phyloP scores from a whole-genome alignment of 2,113 vertebrate genomes.

The Parus major region DNA sequence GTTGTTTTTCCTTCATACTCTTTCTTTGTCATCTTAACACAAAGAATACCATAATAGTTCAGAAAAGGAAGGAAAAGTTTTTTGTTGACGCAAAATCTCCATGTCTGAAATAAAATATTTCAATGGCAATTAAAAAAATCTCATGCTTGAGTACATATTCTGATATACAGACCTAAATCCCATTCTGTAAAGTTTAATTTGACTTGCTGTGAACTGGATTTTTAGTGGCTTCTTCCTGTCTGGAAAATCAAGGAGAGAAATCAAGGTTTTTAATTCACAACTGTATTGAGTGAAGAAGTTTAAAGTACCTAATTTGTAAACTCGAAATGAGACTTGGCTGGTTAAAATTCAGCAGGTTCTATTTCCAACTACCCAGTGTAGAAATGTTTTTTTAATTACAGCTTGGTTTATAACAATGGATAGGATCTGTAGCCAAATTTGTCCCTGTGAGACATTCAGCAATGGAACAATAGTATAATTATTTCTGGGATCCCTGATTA shows the following conservation, averaged over 20 bases:
- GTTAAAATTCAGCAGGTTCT: conserved; percentile 28
- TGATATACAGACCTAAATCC: not conserved
- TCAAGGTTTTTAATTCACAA: not conserved
- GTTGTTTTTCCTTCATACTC: not conserved
- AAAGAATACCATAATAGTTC: not conserved
- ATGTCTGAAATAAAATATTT: not conserved
- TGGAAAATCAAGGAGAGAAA: not conserved
- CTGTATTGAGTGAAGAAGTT: not conserved
- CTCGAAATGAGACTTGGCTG: not conserved
- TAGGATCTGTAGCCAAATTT: conserved; percentile 33
- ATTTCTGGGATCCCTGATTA: conserved; percentile 44
- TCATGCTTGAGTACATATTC: not conserved
- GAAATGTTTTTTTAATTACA: conserved; percentile 42
- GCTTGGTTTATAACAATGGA: conserved; percentile 30
- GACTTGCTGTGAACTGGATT: not conserved
- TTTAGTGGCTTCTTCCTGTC: not conserved
- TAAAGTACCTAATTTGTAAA: not conserved
- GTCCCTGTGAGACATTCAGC: conserved; percentile 28
- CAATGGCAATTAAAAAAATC: accelerated
- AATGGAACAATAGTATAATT: conserved; percentile 20
- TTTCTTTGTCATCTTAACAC: not conserved
- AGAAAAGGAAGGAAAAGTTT: not conserved
- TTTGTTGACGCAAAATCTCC: not conserved
- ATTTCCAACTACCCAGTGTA: not conserved
- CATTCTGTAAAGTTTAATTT: not conserved